A percentile compares a stretch with the other conserved stretches of the same genome.
phyloP scores from a whole-genome alignment of 2,113 vertebrate species.

The Origma solitaria region DNA sequence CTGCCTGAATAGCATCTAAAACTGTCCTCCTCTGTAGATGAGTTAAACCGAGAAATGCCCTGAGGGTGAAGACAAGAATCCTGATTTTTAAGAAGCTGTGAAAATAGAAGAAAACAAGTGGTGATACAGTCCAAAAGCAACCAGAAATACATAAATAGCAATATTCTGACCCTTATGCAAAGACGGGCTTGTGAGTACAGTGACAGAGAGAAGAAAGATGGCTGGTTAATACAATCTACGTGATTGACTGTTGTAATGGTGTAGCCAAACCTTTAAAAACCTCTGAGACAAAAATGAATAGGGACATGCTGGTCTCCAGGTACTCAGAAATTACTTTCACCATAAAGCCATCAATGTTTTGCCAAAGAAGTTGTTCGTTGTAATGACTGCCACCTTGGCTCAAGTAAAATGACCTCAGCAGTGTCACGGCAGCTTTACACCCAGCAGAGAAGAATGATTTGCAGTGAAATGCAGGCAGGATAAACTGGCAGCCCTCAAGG shows the following conservation, averaged over 20 bases:
- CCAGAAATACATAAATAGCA: background rate
- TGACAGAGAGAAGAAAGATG: background rate
- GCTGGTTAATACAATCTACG: background rate
- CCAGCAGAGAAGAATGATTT: background rate
- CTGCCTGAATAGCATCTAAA: background rate
- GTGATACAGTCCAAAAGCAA: background rate
- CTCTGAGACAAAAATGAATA: background rate
- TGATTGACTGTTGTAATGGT: background rate
- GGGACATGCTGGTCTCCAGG: accelerated
- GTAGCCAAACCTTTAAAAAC: background rate
- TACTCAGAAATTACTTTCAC: background rate
- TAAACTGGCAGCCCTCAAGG: constrained; percentile 4
- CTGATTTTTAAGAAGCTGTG: background rate
- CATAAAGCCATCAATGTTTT: background rate
- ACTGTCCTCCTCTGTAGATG: background rate
- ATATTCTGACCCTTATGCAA: background rate
- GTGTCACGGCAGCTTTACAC: background rate
- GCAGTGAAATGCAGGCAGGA: background rate
- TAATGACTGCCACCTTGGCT: background rate
- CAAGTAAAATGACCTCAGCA: background rate
- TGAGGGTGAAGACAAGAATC: background rate
- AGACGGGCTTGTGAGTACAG: background rate
- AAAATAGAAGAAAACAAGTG: background rate
- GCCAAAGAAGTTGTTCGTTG: background rate
- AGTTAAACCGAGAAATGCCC: background rate